These are phyloP conservation scores for Tetragnatha versicolor DNA, from an alignment of 1,140 invertebrate genomes.

Conservation along the genomic window DNA sequence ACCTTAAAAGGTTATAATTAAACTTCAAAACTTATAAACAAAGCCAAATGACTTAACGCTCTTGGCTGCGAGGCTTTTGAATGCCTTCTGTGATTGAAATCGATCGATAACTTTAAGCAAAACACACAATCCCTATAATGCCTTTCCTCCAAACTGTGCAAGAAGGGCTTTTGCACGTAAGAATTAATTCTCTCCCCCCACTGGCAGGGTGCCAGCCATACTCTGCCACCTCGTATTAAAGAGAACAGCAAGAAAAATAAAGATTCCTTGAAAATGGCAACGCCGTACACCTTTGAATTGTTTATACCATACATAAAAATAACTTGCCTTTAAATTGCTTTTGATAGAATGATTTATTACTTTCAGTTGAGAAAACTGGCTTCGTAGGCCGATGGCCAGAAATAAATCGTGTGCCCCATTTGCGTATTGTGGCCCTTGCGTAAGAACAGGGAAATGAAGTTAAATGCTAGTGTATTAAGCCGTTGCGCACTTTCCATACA, in stretches of 20 bases:
- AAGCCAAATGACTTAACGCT: no score
- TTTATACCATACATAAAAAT: conserved; percentile 45
- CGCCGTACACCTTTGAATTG: conserved; percentile 32
- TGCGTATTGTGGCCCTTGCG: conserved; percentile 8
- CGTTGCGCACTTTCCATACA: conserved; percentile 17
- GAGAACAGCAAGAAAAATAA: not conserved
- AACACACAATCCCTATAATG: not conserved
- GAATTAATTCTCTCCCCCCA: conserved; percentile 31
- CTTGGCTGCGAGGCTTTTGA: no score
- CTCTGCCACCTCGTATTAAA: conserved; percentile 32
- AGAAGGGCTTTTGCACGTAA: conserved; percentile 26
- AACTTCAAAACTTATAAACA: no score
- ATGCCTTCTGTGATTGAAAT: no score
- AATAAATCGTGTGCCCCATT: conserved; percentile 26
- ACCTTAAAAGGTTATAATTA: no score
- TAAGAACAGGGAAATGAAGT: conserved; percentile 30
- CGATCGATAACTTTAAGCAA: conserved; percentile 18
- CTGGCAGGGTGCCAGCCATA: conserved; percentile 17
- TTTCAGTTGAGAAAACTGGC: conserved; percentile 12
- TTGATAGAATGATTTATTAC: conserved; percentile 44
- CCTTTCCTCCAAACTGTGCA: conserved; percentile 20
- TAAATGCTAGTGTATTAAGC: conserved; percentile 33
- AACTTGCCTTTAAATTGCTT: conserved; percentile 40
- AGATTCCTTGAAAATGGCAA: conserved; percentile 28
- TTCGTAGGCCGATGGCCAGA: not conserved